Percentiles rank a stretch among this genome's conserved stretches.
These are phyloP conservation scores for Leptinotarsa peninsularis DNA, from an alignment of 2,888 invertebrate genomes.

Conservation along the genomic window DNA sequence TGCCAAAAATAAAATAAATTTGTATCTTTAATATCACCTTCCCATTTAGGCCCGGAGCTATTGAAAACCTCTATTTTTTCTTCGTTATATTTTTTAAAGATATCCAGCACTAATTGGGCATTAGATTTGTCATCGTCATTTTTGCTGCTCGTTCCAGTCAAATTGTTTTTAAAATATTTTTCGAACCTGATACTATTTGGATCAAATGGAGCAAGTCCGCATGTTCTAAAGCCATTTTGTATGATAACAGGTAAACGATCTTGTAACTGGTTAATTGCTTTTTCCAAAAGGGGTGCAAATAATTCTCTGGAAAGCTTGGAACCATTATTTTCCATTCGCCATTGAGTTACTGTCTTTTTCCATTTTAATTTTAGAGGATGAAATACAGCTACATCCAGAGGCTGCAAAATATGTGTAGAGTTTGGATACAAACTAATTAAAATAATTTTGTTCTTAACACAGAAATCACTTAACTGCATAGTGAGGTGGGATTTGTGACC, in stretches of 20 bases:
- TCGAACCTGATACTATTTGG: neutral
- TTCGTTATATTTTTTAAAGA: neutral
- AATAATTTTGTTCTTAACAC: slow-evolving; percentile 13
- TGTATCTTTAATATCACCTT: slow-evolving; percentile 9
- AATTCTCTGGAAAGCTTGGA: too few relatives aligned
- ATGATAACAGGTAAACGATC: neutral
- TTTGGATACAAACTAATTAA: slow-evolving; percentile 7
- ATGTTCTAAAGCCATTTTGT: neutral
- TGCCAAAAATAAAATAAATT: neutral
- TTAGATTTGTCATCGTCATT: neutral
- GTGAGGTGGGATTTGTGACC: slow-evolving; percentile 17
- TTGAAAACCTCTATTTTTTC: slow-evolving; percentile 7
- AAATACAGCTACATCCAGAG: slow-evolving; percentile 1
- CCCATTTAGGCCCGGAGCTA: slow-evolving; percentile 2
- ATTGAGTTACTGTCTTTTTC: neutral
- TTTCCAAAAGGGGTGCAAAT: too few relatives aligned
- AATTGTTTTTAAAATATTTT: neutral
- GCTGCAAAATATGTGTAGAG: slow-evolving; percentile 6
- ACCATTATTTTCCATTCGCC: slow-evolving; percentile 2
- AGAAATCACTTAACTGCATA: slow-evolving; percentile 13
- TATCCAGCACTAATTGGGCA: neutral
- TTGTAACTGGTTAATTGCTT: too few relatives aligned
- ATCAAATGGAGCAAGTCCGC: neutral
- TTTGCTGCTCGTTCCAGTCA: neutral
- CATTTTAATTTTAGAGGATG: neutral